Base-by-base conservation (phyloP, 2,797 vertebrate genomes). In the Parauchenoglanis punctatus region DNA sequence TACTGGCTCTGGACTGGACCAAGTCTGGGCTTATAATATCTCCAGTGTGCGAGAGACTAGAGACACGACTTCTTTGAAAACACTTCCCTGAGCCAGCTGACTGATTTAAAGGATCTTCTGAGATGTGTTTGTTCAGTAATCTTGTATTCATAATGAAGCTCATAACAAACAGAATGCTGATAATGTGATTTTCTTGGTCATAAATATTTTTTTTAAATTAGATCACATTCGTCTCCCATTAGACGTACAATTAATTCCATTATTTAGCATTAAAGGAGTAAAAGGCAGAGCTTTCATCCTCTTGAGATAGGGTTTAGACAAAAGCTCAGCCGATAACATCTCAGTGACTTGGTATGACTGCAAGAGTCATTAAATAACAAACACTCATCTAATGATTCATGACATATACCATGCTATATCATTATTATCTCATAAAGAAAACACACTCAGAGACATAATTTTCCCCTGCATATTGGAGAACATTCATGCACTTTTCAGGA, bases 11-110 rank as follows among this genome's bases (percentile, higher is more conserved):
- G 89, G 90, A 25, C 83, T 91, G 70, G 85, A 93, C 67, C 90
- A 90, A 65, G 90, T 92, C 31, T 93, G 91, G 89, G 89, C 86
- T 58, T 90, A 92, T 49, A 88, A 92, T 81, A 76, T 92, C 12
- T 65, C 52, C 44, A 52, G 54, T 44, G 52, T 86, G 23, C 49
- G 3, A 75, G 6, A 83, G 28, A n/a, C 35, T 7, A 49, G 52
- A 77, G 4, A 28, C 31, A n/a, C 1, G 18, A 28, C 7, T 44
- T 85, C 67, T 81, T 35, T 68, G 59, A 81, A 61, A 85, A 58
- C 65, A 31, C 83, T 61, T 44, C 23, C 20, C 54, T 75, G n/a
- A 83, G 68, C 23, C 68, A 59, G 52, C 23, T 13, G 23, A 83
- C n/a, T 67, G 63, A 83, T 81, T 44, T 63, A 25, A 70, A 70